Base-by-base conservation (phyloP, 2,113 vertebrate genomes). In the Oryzias celebensis region DNA sequence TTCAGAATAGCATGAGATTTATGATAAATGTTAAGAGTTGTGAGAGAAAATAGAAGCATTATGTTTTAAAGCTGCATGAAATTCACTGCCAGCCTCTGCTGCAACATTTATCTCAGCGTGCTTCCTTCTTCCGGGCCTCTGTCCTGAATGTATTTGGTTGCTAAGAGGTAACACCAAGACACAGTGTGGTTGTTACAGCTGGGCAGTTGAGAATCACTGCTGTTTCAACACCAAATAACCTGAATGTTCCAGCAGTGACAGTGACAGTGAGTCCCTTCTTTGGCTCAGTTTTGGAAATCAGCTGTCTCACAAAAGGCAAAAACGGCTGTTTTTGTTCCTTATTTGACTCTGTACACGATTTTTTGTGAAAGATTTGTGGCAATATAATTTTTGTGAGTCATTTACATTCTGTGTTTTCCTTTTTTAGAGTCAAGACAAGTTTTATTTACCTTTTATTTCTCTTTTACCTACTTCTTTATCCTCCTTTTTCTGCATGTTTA, bases 131-230 rank as follows among this genome's bases (percentile, higher is more conserved):
- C 26, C 57, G 43, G 71, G 36, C 58, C 28, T 71, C 20, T 67
- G 36, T 62, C 52, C 57, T 48, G 59, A 80, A 57, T 49, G 56
- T 52, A 57, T 68, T 71, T 46, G 66, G 86, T 88, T 85, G 68
- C 71, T 69, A 80, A 49, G 74, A 71, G 58, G 73, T 58, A 67
- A 62, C 26, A 42, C 61, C 71, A 72, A 65, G 53, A 73, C 8
- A 1, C 48, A 12, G 36, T 36, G 36, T 71, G 60, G 83, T 81
- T 73, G 75, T 76, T 74, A 77, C 68, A 17, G 7, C 56, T 63
- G 76, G 52, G 70, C 60, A 81, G 73, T 77, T 77, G 75, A 71
- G 77, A 82, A 71, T 77, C 75, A 77, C 6, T 82, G 61, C 26
- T 77, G 85, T 88, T 75, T 74, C 74, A 75, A 77, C 49, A 72